Conservation (phyloP, 2,113 vertebrate species). For the Aramus guarauna region DNA sequence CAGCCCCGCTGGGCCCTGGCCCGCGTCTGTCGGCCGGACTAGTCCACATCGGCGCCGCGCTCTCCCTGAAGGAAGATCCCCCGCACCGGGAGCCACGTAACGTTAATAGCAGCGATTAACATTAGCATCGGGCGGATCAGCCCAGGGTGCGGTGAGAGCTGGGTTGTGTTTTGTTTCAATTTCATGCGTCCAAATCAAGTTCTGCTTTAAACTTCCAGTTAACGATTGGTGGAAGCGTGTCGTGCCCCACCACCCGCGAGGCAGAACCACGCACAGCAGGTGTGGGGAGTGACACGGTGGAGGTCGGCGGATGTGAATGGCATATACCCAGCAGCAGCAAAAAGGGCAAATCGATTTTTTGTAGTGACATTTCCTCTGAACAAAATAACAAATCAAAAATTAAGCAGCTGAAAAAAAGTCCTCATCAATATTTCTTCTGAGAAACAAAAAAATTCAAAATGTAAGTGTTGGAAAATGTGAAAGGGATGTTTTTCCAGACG, state of each 20-base stretch:
- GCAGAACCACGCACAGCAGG: no score
- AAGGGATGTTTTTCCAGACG: not conserved
- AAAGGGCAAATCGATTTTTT: fast-evolving
- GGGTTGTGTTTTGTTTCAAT: not conserved
- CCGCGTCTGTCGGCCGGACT: not conserved
- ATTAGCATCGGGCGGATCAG: not conserved
- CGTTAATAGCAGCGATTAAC: no score
- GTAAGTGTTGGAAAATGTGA: not conserved
- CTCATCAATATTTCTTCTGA: fast-evolving
- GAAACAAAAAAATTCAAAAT: fast-evolving
- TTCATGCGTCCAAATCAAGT: not conserved
- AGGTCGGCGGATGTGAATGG: fast-evolving
- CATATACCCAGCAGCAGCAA: no score
- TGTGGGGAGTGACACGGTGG: not conserved
- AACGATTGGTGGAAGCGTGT: no score
- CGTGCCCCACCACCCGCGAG: not conserved
- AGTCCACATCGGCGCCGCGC: fast-evolving
- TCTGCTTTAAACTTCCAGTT: not conserved
- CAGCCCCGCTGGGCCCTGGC: no score
- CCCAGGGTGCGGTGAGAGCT: no score
- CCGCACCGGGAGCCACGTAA: no score
- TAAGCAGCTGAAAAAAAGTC: no score
- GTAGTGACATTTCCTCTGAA: fast-evolving
- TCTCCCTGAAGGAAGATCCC: no score
- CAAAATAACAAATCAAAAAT: fast-evolving